A percentile compares a stretch with the other conserved stretches of the same genome.
phyloP scores from a whole-genome alignment of 2,113 vertebrate genomes.

The Pseudopodoces humilis region DNA sequence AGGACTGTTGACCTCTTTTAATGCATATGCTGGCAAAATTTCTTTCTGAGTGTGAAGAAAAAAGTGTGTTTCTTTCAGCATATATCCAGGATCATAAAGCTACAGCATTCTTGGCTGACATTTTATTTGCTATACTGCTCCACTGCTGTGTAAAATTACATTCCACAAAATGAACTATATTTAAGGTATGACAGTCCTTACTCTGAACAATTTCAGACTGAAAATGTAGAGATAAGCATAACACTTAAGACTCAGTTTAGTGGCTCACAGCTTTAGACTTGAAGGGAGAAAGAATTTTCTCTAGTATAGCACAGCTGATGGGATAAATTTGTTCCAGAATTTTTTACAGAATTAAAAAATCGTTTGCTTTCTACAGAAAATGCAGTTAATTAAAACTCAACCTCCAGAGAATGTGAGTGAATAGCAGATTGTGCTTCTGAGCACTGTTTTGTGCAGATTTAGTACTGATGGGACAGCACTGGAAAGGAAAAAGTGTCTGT shows the following conservation, averaged over 20 bases:
- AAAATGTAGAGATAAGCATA: background rate
- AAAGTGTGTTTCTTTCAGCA: background rate
- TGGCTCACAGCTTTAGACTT: background rate
- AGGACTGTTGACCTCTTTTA: background rate
- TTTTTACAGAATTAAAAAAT: background rate
- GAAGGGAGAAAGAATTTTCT: background rate
- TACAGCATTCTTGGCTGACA: background rate
- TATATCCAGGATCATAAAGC: background rate
- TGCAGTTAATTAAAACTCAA: background rate
- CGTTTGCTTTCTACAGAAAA: background rate
- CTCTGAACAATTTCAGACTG: background rate
- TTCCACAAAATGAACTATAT: slow-evolving; percentile 21
- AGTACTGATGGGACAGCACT: background rate
- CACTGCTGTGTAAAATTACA: background rate
- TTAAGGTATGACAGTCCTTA: slow-evolving; percentile 21
- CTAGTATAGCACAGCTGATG: background rate
- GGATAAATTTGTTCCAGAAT: background rate
- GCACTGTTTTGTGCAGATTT: background rate
- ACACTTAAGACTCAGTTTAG: background rate
- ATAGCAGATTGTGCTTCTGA: background rate
- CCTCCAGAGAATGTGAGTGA: background rate
- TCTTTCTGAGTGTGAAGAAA: background rate
- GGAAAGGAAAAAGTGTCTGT: background rate
- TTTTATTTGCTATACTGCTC: background rate
- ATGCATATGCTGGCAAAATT: background rate